Evolutionary conservation across 2,797 vertebrate species (phyloP).

Genomic region (Protonibea diacanthus): DNA sequence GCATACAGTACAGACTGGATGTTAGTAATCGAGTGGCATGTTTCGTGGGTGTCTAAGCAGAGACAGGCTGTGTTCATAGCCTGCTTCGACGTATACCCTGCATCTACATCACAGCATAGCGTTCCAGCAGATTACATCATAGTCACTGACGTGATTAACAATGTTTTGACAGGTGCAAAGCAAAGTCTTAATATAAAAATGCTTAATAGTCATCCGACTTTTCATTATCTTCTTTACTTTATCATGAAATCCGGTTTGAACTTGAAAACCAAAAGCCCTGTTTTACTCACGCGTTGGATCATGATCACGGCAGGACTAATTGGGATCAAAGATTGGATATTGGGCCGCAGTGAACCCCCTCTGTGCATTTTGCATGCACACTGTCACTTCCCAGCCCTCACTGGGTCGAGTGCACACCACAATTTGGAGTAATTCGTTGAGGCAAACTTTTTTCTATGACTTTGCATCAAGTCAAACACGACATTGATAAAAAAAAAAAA

Average conservation of each 20-base stretch:
- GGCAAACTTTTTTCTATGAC: too few relatives aligned
- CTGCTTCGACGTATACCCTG: constrained; percentile 37
- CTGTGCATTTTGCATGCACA: background rate
- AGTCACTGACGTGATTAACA: constrained; percentile 29
- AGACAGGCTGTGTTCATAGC: constrained; percentile 49
- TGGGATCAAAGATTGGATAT: background rate
- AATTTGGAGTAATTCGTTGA: too few relatives aligned
- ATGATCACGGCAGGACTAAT: background rate
- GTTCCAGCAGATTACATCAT: constrained; percentile 28
- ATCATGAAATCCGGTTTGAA: background rate
- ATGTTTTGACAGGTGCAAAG: constrained; percentile 21
- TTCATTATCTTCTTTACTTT: background rate
- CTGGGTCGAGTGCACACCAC: background rate
- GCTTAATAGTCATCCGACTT: background rate
- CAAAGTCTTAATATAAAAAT: constrained; percentile 2
- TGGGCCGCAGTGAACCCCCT: background rate
- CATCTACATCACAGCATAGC: constrained; percentile 14
- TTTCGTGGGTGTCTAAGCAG: constrained; percentile 62
- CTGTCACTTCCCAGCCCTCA: background rate
- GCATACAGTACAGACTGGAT: constrained; percentile 53
- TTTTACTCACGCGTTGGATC: background rate
- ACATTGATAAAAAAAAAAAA: too few relatives aligned
- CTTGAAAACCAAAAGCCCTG: background rate
- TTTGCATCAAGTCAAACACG: too few relatives aligned
- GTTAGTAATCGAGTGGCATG: constrained; percentile 51